Conservation (phyloP, 1,140 invertebrate species). For the Megathymus violae region DNA sequence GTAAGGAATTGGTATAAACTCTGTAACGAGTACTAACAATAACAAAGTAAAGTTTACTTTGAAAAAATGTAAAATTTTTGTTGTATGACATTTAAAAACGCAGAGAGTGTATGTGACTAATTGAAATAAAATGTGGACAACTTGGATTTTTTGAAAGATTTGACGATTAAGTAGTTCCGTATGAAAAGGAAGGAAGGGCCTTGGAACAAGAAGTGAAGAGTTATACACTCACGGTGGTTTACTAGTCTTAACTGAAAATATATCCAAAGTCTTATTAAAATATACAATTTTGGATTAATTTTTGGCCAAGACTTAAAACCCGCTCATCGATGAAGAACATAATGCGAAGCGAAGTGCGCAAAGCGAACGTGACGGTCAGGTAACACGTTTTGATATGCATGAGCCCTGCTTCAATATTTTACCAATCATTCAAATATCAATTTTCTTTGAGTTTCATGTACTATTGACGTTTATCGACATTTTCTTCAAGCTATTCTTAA, state of each 20-base stretch:
- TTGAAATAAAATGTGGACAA: too few species aligned
- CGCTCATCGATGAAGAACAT: neutral
- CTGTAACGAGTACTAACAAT: too few species aligned
- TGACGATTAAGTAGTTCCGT: neutral
- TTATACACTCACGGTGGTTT: neutral
- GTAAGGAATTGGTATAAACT: too few species aligned
- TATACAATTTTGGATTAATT: slow-evolving; percentile 18
- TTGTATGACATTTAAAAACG: too few species aligned
- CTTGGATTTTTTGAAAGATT: too few species aligned
- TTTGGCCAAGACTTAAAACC: slow-evolving; percentile 22
- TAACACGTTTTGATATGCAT: neutral
- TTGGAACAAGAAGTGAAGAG: neutral
- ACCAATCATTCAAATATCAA: neutral
- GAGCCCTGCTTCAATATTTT: neutral
- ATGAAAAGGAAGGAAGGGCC: neutral
- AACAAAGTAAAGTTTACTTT: too few species aligned
- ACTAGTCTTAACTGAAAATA: slow-evolving; percentile 20
- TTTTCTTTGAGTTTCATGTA: too few species aligned
- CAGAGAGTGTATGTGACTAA: too few species aligned
- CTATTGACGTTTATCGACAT: too few species aligned
- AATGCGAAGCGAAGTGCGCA: neutral
- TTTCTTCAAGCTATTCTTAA: too few species aligned
- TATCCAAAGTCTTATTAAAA: slow-evolving; percentile 17
- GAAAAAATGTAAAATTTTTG: too few species aligned
- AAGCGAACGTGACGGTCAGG: neutral